phyloP scores from a whole-genome alignment of 2,113 vertebrate genomes.

The Saguinus midas region DNA sequence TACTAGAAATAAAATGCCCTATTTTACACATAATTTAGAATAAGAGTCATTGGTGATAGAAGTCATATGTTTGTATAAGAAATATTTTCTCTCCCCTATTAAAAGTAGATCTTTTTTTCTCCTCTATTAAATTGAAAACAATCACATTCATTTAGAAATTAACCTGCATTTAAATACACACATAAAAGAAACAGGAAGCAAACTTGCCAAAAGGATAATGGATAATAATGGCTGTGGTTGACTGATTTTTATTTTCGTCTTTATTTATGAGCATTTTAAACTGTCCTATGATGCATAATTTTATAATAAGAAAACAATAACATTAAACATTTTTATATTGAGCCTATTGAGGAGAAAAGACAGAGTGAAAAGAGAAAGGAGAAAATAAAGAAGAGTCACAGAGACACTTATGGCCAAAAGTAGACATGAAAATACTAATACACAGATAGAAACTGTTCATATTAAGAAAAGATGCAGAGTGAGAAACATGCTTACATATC shows the following conservation, averaged over 20 bases:
- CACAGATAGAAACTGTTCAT: not conserved
- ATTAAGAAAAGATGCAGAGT: not conserved
- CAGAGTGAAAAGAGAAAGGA: not conserved
- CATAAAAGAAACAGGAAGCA: not conserved
- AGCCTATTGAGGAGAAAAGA: not conserved
- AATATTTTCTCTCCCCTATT: not conserved
- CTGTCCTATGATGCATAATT: not conserved
- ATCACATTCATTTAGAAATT: not conserved
- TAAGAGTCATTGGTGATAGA: not conserved
- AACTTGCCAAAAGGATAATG: not conserved
- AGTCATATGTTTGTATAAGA: not conserved
- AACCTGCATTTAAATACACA: not conserved
- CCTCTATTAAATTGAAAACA: not conserved
- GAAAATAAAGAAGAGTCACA: not conserved
- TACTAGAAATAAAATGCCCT: not conserved
- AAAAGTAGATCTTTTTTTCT: not conserved
- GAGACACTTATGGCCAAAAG: not conserved
- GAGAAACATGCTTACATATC: rapidly evolving
- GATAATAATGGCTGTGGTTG: not conserved
- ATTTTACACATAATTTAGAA: not conserved
- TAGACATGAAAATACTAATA: not conserved
- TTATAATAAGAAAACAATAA: not conserved
- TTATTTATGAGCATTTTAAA: not conserved
- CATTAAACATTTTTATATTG: not conserved
- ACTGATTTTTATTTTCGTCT: not conserved